Conservation (phyloP, 1,140 invertebrate species). For the Wiebesia pumilae region DNA sequence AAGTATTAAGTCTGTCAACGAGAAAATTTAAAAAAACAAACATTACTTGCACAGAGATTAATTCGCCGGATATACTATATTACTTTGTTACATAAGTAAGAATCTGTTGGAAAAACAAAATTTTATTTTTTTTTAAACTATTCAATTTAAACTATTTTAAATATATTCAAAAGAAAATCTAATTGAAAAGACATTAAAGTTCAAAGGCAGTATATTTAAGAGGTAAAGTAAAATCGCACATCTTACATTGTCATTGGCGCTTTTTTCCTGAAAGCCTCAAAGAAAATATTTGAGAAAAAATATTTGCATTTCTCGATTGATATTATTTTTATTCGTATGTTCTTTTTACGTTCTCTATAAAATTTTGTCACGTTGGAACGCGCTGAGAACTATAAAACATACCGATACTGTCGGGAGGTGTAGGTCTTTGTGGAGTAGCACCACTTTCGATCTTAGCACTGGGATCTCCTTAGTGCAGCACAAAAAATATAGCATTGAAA, state of each 20-base stretch:
- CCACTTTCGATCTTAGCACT: slow-evolving; percentile 58
- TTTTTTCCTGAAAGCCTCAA: no score
- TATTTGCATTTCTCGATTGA: no score
- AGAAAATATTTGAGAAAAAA: no score
- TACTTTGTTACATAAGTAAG: not conserved
- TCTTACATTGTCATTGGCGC: no score
- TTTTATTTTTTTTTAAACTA: not conserved
- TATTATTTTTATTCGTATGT: not conserved
- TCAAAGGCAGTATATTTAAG: no score
- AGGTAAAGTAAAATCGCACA: no score
- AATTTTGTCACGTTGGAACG: slow-evolving; percentile 13
- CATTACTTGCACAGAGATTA: not conserved
- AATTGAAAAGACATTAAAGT: no score
- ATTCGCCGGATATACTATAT: not conserved
- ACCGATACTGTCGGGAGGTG: slow-evolving; percentile 73
- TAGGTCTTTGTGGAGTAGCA: slow-evolving; percentile 72
- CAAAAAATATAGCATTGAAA: slow-evolving; percentile 65
- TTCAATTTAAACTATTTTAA: not conserved
- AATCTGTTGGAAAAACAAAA: slow-evolving; percentile 1
- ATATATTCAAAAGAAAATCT: no score
- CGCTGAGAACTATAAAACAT: slow-evolving; percentile 60
- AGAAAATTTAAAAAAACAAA: not conserved
- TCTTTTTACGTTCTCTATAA: slow-evolving; percentile 24
- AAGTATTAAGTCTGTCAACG: not conserved
- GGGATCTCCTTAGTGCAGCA: slow-evolving; percentile 66